These are phyloP conservation scores for Cremastinae sp. DNA, from an alignment of 2,888 invertebrate genomes.

Conservation along the genomic window DNA sequence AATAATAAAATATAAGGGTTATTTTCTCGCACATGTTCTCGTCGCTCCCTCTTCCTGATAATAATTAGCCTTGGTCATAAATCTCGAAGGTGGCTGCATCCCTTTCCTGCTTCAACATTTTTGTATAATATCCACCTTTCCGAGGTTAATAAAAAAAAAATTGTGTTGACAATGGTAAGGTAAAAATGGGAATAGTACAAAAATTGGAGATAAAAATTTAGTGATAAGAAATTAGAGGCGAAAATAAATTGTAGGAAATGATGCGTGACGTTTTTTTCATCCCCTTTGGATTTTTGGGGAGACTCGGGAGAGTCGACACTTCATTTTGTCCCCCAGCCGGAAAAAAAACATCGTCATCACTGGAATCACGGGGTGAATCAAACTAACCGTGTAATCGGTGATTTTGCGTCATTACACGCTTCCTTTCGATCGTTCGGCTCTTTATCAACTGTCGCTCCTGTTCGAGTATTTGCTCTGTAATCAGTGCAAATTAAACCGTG, in stretches of 20 bases:
- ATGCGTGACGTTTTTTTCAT: conserved; percentile 1
- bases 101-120: conserved; percentile 1
- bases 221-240: background rate
- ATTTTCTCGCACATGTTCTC: conserved; percentile 63
- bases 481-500: conserved; percentile 21
- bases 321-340: conserved; percentile 10
- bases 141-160: conserved; percentile 11
- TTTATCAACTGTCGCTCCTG: conserved; percentile 17
- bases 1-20: conserved; percentile 44
- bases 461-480: conserved; percentile 25
- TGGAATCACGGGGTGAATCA: conserved; percentile 76
- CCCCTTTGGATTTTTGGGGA: conserved; percentile 28
- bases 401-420: conserved; percentile 74
- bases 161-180: background rate
- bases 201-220: background rate
- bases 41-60: conserved; percentile 64
- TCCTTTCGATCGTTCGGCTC: conserved; percentile 38
- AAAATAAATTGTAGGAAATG: background rate
- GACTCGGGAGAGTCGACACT: conserved; percentile 28
- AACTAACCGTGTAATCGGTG: conserved; percentile 80
- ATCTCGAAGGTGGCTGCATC: conserved; percentile 61
- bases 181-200: too few relatives aligned
- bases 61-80: conserved; percentile 74
- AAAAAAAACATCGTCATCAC: conserved; percentile 24
- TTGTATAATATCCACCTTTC: conserved; percentile 1